Base-by-base conservation (phyloP, 1,140 invertebrate genomes). In the Drosophila ficusphila region DNA sequence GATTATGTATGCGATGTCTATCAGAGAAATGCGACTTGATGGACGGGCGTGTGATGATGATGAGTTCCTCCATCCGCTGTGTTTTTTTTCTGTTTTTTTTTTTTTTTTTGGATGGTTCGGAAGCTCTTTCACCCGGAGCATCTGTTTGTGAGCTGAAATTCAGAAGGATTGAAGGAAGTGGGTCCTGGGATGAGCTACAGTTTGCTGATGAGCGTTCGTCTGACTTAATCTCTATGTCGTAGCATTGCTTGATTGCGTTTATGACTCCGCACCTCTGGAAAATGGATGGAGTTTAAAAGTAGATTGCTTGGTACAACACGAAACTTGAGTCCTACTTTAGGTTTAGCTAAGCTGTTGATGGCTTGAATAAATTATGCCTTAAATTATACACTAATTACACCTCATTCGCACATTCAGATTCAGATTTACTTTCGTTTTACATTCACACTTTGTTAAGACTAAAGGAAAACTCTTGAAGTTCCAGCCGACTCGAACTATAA, bases 101-200 rank as follows among this genome's bases (percentile, higher is more conserved):
- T n/a, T 27, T 33, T 51, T n/a, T 16, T 9, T 39, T 39, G n/a
- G 60, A 52, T 36, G 36, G 61, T 34, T 52, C 46, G 61, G 44
- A 67, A 67, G 14, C 29, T 6, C 27, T 52, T 29, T 42, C 44
- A 65, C 61, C 44, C 60, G 60, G 21, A 67, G 62, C 60, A 65
- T 65, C 62, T 65, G 58, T 67, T 65, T 67, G 60, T 65, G 34
- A 52, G 62, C 44, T 41, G 62, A 67, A 67, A 67, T 67, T 52
- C 61, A 42, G 64, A 52, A 67, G 60, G 64, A 67, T 67, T 51
- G 61, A 42, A n/a, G 23, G 21, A 27, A 67, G 11, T 29, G 18
- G 25, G 51, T 5, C 9, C 14, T 49, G 53, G 14, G 42, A 19
- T 48, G 39, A 29, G 39, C 23, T 19, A 62, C 14, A 14, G 21